These are phyloP conservation scores for Argyresthia albistria DNA, from an alignment of 2,888 invertebrate species.

Conservation along the genomic window DNA sequence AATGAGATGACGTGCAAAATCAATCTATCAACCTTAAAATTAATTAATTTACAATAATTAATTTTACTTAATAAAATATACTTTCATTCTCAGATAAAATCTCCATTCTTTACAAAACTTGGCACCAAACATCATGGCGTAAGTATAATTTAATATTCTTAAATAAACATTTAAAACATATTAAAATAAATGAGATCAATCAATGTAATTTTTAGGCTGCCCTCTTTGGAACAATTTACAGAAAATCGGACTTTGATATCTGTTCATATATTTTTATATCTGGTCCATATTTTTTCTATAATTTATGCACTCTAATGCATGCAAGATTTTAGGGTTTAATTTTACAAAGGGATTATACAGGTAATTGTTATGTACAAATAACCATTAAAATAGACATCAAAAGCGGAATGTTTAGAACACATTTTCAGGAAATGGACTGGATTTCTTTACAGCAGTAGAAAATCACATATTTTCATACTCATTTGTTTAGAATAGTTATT, in stretches of 20 bases:
- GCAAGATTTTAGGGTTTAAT: background rate
- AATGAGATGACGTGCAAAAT: slow-evolving; percentile 27
- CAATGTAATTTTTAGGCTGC: slow-evolving; percentile 69
- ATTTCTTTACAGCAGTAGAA: background rate
- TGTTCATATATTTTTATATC: background rate
- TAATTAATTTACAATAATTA: slow-evolving; percentile 39
- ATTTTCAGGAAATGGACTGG: background rate
- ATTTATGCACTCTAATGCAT: background rate
- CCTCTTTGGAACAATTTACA: slow-evolving; percentile 68
- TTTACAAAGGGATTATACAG: background rate
- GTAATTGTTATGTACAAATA: background rate
- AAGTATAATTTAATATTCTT: slow-evolving; percentile 31
- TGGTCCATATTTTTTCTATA: background rate
- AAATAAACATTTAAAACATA: slow-evolving; percentile 61
- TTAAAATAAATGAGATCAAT: slow-evolving; percentile 64
- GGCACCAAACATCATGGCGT: slow-evolving; percentile 42
- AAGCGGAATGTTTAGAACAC: background rate
- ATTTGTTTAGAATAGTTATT: background rate
- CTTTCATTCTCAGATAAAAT: slow-evolving; percentile 37
- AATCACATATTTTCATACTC: background rate
- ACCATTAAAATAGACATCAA: background rate
- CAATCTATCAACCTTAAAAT: slow-evolving; percentile 20
- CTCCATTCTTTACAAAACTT: slow-evolving; percentile 43
- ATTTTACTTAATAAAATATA: slow-evolving; percentile 12
- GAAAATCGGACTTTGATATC: slow-evolving; percentile 13